phyloP scores from a whole-genome alignment of 1,140 invertebrate species.

The Octopus sinensis region DNA sequence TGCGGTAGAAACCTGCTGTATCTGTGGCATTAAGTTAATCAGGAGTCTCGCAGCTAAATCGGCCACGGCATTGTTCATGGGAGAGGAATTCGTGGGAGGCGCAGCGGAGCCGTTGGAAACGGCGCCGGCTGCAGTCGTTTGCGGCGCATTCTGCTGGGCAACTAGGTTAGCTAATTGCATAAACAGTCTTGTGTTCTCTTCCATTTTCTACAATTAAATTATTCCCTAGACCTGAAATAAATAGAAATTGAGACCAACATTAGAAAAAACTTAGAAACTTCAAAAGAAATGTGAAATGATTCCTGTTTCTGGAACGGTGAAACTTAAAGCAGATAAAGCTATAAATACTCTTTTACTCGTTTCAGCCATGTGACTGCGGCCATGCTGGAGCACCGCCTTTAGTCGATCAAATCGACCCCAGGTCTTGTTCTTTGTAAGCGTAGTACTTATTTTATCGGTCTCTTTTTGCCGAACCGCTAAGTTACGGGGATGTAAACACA shows the following conservation, averaged over 20 bases:
- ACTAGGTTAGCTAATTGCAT: constrained; percentile 27
- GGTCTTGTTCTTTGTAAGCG: too few species aligned
- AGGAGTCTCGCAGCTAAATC: constrained; percentile 4
- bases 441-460: too few species aligned
- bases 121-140: constrained; percentile 17
- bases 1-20: neutral
- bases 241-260: neutral
- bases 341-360: too few species aligned
- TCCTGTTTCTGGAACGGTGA: neutral
- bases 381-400: too few species aligned
- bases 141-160: constrained; percentile 25
- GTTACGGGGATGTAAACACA: too few species aligned
- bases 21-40: neutral
- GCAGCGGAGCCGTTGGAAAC: neutral
- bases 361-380: too few species aligned
- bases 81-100: neutral
- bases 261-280: neutral
- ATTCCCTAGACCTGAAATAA: neutral
- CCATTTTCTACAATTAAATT: constrained; percentile 6
- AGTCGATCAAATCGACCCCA: too few species aligned
- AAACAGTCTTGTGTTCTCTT: constrained; percentile 27
- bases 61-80: neutral
- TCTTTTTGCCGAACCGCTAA: too few species aligned
- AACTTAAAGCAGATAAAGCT: too few species aligned
- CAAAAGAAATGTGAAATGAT: neutral